A percentile compares a stretch with the other conserved stretches of the same genome.
Conservation (phyloP, 1,140 invertebrate genomes). For the Arctopsyche grandis region DNA sequence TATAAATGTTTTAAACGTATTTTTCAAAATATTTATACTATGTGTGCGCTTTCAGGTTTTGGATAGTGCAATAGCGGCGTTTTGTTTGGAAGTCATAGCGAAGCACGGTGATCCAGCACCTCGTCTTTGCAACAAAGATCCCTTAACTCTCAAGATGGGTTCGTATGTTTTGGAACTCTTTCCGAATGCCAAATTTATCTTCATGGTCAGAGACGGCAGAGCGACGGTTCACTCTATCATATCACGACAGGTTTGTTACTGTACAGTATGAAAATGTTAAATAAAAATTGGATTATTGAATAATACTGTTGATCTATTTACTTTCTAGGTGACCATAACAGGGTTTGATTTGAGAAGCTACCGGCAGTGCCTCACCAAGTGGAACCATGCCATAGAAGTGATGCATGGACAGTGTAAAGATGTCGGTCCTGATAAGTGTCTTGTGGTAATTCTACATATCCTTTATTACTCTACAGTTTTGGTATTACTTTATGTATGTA, state of each 20-base stretch:
- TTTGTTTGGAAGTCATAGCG: constrained; percentile 96
- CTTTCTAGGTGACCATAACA: constrained; percentile 89
- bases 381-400: constrained; percentile 93
- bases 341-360: constrained; percentile 96
- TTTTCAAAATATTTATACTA: constrained; percentile 26
- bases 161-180: constrained; percentile 83
- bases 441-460: constrained; percentile 76
- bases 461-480: constrained; percentile 31
- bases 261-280: neutral
- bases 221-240: constrained; percentile 98
- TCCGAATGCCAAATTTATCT: constrained; percentile 93
- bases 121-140: constrained; percentile 98
- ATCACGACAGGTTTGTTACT: constrained; percentile 81
- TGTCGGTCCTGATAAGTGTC: constrained; percentile 84
- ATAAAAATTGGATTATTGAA: neutral
- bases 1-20: no score
- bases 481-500: no score
- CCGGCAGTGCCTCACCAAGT: constrained; percentile 92
- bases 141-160: constrained; percentile 95
- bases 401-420: constrained; percentile 96
- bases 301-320: constrained; percentile 29
- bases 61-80: constrained; percentile 94
- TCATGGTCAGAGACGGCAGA: constrained; percentile 97
- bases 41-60: constrained; percentile 71
- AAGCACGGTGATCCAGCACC: constrained; percentile 94